Percentiles rank a stretch among this genome's conserved stretches.
phyloP scores from a whole-genome alignment of 2,797 vertebrate species.

The Catamblyrhynchus diadema region DNA sequence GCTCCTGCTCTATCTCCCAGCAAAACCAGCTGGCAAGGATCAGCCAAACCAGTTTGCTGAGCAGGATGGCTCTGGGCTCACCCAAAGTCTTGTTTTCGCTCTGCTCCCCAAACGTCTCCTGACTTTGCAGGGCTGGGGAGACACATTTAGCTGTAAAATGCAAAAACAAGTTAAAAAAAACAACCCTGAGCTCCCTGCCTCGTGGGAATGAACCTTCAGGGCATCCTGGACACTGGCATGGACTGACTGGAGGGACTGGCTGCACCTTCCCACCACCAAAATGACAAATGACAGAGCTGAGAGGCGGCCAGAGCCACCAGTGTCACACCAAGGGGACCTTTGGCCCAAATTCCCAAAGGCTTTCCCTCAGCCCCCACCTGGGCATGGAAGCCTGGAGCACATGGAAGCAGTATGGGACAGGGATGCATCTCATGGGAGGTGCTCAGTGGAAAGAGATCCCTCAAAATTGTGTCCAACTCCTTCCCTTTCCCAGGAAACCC shows the following conservation, averaged over 20 bases:
- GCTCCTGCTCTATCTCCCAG: not conserved
- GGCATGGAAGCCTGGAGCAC: not conserved
- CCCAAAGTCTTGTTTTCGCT: not conserved
- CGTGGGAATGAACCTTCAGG: not conserved
- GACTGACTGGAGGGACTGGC: not conserved
- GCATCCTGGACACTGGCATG: accelerated
- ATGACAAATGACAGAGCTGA: not conserved
- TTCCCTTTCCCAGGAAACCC: not conserved
- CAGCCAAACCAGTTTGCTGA: not conserved
- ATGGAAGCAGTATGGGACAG: accelerated
- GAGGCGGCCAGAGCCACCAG: not conserved
- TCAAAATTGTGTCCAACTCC: not conserved
- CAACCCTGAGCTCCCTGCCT: not conserved
- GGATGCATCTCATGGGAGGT: not conserved
- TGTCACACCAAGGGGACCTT: not conserved
- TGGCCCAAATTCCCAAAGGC: not conserved
- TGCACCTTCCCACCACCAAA: not conserved
- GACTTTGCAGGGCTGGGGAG: not conserved
- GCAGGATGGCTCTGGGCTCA: not conserved
- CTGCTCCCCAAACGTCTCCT: not conserved
- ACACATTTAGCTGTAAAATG: not conserved
- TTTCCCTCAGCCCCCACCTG: not conserved
- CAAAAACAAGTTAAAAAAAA: not conserved
- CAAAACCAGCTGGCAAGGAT: not conserved
- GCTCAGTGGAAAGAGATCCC: accelerated